phyloP scores from a whole-genome alignment of 2,797 vertebrate species.

The Rhinichthys osculus region DNA sequence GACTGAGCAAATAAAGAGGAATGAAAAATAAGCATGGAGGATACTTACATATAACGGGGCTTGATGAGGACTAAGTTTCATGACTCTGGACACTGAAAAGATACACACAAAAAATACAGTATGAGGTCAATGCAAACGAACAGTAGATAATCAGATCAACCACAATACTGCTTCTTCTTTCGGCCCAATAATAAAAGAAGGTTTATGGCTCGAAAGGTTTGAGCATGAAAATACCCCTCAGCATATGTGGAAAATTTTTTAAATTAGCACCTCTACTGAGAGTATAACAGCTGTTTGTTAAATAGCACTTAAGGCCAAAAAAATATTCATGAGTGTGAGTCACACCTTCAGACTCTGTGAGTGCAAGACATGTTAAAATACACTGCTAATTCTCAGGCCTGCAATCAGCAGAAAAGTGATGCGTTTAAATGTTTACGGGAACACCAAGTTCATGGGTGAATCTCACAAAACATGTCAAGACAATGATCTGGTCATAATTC shows the following conservation, averaged over 20 bases:
- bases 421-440: not conserved
- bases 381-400: not conserved
- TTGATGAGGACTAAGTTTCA: constrained; percentile 99
- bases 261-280: constrained; percentile 16
- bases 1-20: constrained; percentile 20
- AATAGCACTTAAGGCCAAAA: not conserved
- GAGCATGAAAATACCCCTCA: constrained; percentile 12
- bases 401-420: not conserved
- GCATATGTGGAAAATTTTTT: not conserved
- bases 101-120: constrained; percentile 35
- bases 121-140: not conserved
- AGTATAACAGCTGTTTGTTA: constrained; percentile 18
- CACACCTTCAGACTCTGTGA: not conserved
- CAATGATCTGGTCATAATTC: not conserved
- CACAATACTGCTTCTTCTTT: not conserved
- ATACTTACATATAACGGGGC: constrained; percentile 97
- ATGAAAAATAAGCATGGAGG: not conserved
- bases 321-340: constrained; percentile 11
- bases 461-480: not conserved
- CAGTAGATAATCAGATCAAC: not conserved
- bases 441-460: not conserved
- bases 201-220: constrained; percentile 2
- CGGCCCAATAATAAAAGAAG: not conserved
- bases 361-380: not conserved
- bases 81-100: constrained; percentile 91